Evolutionary conservation across 2,888 invertebrate species (phyloP).

Genomic region (Callyntrura guangdongensis): DNA sequence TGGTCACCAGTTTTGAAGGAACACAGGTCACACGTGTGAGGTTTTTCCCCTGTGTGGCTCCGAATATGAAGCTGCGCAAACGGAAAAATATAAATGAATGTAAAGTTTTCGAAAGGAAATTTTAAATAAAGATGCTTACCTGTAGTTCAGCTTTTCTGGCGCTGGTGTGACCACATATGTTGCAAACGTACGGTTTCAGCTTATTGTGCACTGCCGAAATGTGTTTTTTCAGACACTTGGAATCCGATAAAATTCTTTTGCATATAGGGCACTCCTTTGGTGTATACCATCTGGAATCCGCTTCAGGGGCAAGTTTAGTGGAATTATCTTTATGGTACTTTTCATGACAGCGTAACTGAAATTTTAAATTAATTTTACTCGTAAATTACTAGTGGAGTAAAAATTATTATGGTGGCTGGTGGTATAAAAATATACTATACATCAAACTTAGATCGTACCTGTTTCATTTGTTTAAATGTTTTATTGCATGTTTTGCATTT

Average conservation of each 20-base stretch:
- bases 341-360: conserved; percentile 82
- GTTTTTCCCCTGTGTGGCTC: conserved; percentile 93
- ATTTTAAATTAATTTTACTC: neutral
- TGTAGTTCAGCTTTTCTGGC: conserved; percentile 89
- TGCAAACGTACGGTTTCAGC: conserved; percentile 91
- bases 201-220: conserved; percentile 91
- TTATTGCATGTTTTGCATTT: conserved; percentile 82
- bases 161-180: conserved; percentile 91
- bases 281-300: conserved; percentile 87
- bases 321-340: conserved; percentile 83
- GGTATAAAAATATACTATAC: neutral
- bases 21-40: conserved; percentile 90
- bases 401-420: neutral
- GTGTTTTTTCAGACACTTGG: conserved; percentile 90
- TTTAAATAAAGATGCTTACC: conserved; percentile 46
- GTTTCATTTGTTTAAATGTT: conserved; percentile 83
- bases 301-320: conserved; percentile 82
- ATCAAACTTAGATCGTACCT: conserved; percentile 69
- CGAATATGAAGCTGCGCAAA: conserved; percentile 89
- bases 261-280: conserved; percentile 90
- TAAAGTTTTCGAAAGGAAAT: neutral
- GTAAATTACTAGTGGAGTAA: neutral
- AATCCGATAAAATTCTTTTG: conserved; percentile 89
- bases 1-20: conserved; percentile 91
- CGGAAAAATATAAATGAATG: conserved; percentile 1